Percentiles rank a stretch among this genome's conserved stretches.
Evolutionary conservation across 2,888 invertebrate genomes (phyloP).

Genomic region (Nomada flava): DNA sequence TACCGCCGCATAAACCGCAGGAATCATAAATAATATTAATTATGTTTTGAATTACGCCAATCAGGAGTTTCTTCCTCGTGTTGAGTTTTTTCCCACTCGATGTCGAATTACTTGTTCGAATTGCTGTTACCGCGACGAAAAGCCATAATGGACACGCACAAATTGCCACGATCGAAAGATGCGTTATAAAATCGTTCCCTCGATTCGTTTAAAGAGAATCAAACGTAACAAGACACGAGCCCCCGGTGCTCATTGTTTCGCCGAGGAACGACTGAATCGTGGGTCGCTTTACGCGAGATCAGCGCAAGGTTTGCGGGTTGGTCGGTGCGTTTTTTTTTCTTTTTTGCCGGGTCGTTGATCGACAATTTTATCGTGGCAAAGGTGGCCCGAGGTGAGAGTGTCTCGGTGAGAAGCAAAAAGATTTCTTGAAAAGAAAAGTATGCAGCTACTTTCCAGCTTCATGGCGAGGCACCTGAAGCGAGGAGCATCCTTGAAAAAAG

Average conservation of each 20-base stretch:
- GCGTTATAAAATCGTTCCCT: not conserved
- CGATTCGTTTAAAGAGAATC: not conserved
- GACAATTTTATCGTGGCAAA: slow-evolving; percentile 41
- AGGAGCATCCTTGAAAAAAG: slow-evolving; percentile 79
- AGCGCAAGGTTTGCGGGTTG: not conserved
- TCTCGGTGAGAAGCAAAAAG: slow-evolving; percentile 25
- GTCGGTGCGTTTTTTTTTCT: not conserved
- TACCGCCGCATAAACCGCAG: not conserved
- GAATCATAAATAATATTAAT: not conserved
- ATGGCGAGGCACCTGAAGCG: slow-evolving; percentile 79
- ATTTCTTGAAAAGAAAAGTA: slow-evolving; percentile 61
- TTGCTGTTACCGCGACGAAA: not conserved
- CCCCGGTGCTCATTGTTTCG: not conserved
- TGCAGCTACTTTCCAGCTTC: slow-evolving; percentile 80
- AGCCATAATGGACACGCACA: not conserved
- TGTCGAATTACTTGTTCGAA: slow-evolving; percentile 5
- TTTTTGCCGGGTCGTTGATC: slow-evolving; percentile 18
- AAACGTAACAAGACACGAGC: not conserved
- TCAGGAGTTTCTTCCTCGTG: not conserved
- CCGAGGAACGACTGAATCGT: not conserved
- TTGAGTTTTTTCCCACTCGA: not conserved
- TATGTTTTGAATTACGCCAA: not conserved
- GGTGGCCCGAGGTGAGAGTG: slow-evolving; percentile 36
- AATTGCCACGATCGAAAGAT: not conserved
- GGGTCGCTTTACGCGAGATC: not conserved